Conservation (phyloP, 2,888 invertebrate genomes). For the Muscina levida region DNA sequence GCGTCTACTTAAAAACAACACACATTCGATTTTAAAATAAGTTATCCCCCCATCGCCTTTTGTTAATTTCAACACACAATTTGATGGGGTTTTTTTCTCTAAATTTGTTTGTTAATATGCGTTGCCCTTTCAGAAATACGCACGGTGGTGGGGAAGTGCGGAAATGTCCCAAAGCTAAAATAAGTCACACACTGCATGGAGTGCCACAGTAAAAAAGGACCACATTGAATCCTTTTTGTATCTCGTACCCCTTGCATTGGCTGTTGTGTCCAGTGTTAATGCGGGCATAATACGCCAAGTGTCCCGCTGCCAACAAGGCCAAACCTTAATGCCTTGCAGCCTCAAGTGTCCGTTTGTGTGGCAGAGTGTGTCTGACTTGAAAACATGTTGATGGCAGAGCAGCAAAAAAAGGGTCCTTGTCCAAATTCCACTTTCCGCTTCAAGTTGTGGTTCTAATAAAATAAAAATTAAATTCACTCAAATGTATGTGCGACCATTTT, state of each 20-base stretch:
- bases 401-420: slow-evolving; percentile 52
- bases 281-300: slow-evolving; percentile 64
- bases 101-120: slow-evolving; percentile 76
- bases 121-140: slow-evolving; percentile 50
- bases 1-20: slow-evolving; percentile 31
- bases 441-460: slow-evolving; percentile 75
- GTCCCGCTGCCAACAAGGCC: slow-evolving; percentile 62
- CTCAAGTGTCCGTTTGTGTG: background rate
- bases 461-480: slow-evolving; percentile 68
- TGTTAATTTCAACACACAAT: slow-evolving; percentile 57
- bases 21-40: slow-evolving; percentile 61
- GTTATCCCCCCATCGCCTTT: slow-evolving; percentile 15
- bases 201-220: slow-evolving; percentile 44
- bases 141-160: slow-evolving; percentile 56
- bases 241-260: slow-evolving; percentile 50
- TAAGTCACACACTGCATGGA: slow-evolving; percentile 68
- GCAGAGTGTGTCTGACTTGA: slow-evolving; percentile 20
- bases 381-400: slow-evolving; percentile 44
- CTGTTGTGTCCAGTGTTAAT: slow-evolving; percentile 61
- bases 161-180: slow-evolving; percentile 70
- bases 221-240: slow-evolving; percentile 29
- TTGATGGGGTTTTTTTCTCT: slow-evolving; percentile 36
- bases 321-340: slow-evolving; percentile 44
- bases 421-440: slow-evolving; percentile 72
- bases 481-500: slow-evolving; percentile 56